Base-by-base conservation (phyloP, 2,113 vertebrate genomes). In the Crypturellus undulatus region DNA sequence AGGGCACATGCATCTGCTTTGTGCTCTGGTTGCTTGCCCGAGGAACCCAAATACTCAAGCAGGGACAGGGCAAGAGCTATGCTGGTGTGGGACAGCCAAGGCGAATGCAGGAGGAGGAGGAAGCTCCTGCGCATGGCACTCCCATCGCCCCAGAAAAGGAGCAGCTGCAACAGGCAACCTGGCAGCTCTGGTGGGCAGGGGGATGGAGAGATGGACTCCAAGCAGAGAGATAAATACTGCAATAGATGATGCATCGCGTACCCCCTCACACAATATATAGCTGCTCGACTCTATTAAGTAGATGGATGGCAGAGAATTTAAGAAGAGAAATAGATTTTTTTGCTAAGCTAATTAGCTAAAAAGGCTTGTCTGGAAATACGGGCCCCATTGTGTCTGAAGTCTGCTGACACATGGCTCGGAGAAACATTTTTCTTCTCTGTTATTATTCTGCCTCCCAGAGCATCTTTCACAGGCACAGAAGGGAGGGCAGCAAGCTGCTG, bases 281-380 rank as follows among this genome's bases (percentile, higher is more conserved):
- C 94, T 93, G 79, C 68, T 90, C 43, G 54, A 91, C 87, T 94
- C 84, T 94, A 84, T 96, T 94, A 96, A 90, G 72, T 83, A 90
- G 94, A 94, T 81, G 88, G 95, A 96, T 95, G 95, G 87, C 92
- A 85, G 82, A 43, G 91, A 90, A 92, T 92, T 96, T 85, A 86
- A 93, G 87, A 94, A 92, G 88, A 92, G 87, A 91, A 92, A 95
- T 93, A 95, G 94, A 95, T 94, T 94, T 96, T 87, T 96, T 94
- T 92, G 73, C 84, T 88, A 34, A 94, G 95, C 82, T 96, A 95
- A 94, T 96, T 96, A 96, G 87, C 87, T 96, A 91, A 95, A 95
- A 95, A 93, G 96, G 79, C 79, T 94, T 78, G 90, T 95, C 94
- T 96, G 90, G 93, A 93, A 97, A 93, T 82, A 80, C 1, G 4